Evolutionary conservation across 2,113 vertebrate genomes (phyloP).

Genomic region (Henicopernis longicauda): DNA sequence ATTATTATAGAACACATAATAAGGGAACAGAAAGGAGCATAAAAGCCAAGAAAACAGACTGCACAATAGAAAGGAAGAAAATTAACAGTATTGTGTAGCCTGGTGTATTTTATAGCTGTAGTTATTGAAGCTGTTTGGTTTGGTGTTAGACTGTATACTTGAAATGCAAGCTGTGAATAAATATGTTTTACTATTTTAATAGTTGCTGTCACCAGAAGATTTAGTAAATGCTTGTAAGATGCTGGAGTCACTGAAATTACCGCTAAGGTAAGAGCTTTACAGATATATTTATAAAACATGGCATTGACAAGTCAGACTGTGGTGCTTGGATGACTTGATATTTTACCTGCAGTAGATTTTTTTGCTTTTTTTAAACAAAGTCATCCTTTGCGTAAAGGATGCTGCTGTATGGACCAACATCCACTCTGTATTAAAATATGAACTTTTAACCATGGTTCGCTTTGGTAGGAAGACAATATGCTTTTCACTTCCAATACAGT

Average conservation of each 20-base stretch:
- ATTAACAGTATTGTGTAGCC: background rate
- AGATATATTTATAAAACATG: background rate
- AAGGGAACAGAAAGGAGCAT: background rate
- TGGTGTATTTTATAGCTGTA: background rate
- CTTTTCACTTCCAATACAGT: background rate
- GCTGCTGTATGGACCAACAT: background rate
- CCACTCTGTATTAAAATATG: background rate
- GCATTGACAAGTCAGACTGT: background rate
- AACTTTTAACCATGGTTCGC: background rate
- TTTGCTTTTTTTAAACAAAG: background rate
- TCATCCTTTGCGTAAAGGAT: background rate
- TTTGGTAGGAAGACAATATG: background rate
- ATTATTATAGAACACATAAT: background rate
- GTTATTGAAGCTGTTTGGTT: background rate
- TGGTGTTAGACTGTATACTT: background rate
- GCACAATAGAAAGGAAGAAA: background rate
- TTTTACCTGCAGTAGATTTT: background rate
- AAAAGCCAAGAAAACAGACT: background rate
- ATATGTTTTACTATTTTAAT: background rate
- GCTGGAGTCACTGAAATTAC: conserved; percentile 90
- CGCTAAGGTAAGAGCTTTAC: conserved; percentile 80
- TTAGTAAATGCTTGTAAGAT: conserved; percentile 94
- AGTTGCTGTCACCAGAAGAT: conserved; percentile 88
- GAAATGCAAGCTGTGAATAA: background rate
- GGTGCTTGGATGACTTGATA: background rate